These are phyloP conservation scores for Cyanocitta stelleri DNA, from an alignment of 2,113 vertebrate genomes.

Conservation along the genomic window DNA sequence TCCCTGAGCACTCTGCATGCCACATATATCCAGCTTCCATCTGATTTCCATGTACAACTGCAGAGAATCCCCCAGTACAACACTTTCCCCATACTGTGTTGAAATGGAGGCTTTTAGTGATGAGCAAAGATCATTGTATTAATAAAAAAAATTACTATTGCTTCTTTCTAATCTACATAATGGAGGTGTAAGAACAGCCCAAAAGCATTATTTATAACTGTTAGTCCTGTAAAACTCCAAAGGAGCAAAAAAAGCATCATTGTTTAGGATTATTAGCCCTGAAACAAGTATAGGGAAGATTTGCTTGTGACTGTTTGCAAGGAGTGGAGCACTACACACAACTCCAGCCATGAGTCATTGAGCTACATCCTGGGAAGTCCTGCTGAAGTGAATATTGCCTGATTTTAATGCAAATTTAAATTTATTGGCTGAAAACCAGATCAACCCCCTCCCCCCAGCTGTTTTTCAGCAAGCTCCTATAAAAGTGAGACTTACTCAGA, in stretches of 20 bases:
- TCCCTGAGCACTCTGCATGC: not conserved
- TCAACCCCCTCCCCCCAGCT: fast-evolving
- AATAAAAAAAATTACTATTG: not conserved
- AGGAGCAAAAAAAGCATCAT: not conserved
- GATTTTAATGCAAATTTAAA: not conserved
- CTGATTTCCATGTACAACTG: fast-evolving
- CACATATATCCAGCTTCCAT: not conserved
- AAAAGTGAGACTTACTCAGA: not conserved
- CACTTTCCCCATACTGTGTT: fast-evolving
- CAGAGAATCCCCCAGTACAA: not conserved
- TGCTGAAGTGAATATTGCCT: not conserved
- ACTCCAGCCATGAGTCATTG: not conserved
- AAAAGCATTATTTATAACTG: not conserved
- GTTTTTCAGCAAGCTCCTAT: not conserved
- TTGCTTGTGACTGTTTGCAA: not conserved
- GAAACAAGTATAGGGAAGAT: not conserved
- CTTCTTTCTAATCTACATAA: not conserved
- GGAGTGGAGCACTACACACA: not conserved
- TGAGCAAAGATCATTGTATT: not conserved
- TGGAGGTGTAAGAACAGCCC: not conserved
- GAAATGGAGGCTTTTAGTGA: not conserved
- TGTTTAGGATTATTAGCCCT: not conserved
- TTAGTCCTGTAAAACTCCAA: not conserved
- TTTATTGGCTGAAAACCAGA: not conserved
- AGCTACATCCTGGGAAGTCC: not conserved